Conservation (phyloP, 2,797 vertebrate species). For the Muscicapa comitata region DNA sequence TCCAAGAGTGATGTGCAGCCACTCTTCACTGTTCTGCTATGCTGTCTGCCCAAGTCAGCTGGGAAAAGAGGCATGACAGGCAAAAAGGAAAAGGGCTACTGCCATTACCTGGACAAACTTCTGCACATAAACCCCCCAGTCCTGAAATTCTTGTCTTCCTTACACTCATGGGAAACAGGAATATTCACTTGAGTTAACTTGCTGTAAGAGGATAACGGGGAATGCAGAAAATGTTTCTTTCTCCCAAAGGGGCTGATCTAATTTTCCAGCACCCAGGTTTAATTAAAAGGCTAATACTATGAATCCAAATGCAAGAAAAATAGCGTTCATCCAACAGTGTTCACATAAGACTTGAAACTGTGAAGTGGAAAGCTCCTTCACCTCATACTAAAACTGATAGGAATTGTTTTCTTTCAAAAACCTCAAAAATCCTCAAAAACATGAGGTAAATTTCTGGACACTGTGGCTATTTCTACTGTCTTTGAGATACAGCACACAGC, state of each 20-base stretch:
- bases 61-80: neutral
- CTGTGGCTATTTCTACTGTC: neutral
- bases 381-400: neutral
- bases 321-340: neutral
- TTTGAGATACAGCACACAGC: neutral
- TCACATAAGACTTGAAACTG: rapidly evolving
- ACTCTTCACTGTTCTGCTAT: rapidly evolving
- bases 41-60: neutral
- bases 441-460: neutral
- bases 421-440: neutral
- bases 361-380: neutral
- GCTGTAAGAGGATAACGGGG: neutral
- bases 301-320: neutral
- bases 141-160: neutral
- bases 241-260: neutral
- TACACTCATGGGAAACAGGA: rapidly evolving
- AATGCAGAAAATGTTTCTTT: neutral
- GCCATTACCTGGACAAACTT: neutral
- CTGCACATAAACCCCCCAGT: neutral
- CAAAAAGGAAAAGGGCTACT: neutral
- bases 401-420: neutral
- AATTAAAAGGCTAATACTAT: neutral
- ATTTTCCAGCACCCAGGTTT: neutral
- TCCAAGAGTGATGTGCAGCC: neutral
- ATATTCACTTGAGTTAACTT: neutral